phyloP scores from a whole-genome alignment of 2,797 vertebrate species.

The Botia almorhae region DNA sequence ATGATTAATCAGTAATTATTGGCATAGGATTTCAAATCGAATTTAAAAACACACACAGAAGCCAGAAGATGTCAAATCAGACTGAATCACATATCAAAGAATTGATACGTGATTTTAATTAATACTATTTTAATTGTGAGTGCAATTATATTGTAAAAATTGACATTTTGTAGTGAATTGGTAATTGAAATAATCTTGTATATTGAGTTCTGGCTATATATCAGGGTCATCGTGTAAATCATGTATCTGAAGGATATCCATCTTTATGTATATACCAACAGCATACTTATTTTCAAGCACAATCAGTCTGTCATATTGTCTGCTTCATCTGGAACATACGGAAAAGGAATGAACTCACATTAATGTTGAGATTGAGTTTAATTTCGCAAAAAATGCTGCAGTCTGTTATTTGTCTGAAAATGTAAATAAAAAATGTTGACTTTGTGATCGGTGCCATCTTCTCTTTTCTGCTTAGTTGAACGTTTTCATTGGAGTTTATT shows the following conservation, averaged over 20 bases:
- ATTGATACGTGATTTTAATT: too few relatives aligned
- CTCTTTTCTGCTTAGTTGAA: conserved; percentile 18
- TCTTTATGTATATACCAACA: background rate
- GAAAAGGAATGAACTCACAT: background rate
- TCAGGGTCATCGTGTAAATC: background rate
- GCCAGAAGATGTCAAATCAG: background rate
- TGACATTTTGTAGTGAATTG: too few relatives aligned
- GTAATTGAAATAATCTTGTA: background rate
- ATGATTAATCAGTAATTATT: background rate
- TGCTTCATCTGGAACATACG: background rate
- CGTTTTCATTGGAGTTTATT: conserved; percentile 5
- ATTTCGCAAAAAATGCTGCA: background rate
- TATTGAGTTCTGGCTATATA: background rate
- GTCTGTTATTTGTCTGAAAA: background rate
- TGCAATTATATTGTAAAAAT: too few relatives aligned
- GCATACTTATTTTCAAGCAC: too few relatives aligned
- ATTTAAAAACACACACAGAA: background rate
- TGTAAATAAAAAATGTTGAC: background rate
- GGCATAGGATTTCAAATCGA: background rate
- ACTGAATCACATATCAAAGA: too few relatives aligned
- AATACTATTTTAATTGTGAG: too few relatives aligned
- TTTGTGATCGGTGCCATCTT: background rate
- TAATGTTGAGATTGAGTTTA: too few relatives aligned
- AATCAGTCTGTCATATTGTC: too few relatives aligned
- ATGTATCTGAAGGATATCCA: background rate